phyloP scores from a whole-genome alignment of 1,140 invertebrate genomes.

The Brachionus manjavacas region DNA sequence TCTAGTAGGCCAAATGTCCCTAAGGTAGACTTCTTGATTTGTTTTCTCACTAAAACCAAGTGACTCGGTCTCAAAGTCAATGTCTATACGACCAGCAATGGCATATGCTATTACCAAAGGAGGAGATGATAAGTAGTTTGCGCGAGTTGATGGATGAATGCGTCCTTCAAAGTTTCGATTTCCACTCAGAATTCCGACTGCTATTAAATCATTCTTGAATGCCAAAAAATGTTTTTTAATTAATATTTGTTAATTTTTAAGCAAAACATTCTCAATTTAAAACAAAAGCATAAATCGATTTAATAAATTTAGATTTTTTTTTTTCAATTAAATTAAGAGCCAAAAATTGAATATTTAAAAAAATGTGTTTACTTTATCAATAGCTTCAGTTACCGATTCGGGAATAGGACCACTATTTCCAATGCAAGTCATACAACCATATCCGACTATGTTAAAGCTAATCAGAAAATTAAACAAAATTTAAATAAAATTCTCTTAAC shows the following conservation, averaged over 20 bases:
- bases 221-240: background rate
- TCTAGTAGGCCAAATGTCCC: constrained; percentile 92
- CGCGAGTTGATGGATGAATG: constrained; percentile 88
- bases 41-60: constrained; percentile 69
- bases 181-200: constrained; percentile 86
- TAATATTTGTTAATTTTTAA: background rate
- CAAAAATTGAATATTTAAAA: background rate
- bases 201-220: constrained; percentile 76
- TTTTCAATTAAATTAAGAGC: background rate
- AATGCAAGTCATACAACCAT: constrained; percentile 97
- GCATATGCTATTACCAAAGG: constrained; percentile 93
- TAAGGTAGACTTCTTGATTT: constrained; percentile 72
- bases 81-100: constrained; percentile 83
- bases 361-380: constrained; percentile 71
- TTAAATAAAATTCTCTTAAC: background rate
- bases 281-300: no score
- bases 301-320: background rate
- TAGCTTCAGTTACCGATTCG: constrained; percentile 80
- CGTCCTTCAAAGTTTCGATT: constrained; percentile 96
- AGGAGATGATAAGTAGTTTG: constrained; percentile 92
- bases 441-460: constrained; percentile 83
- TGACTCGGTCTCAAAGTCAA: constrained; percentile 86
- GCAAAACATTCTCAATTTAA: background rate
- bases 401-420: constrained; percentile 91
- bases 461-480: constrained; percentile 24